Conservation (phyloP, 2,888 invertebrate species). For the Cepaea hortensis region DNA sequence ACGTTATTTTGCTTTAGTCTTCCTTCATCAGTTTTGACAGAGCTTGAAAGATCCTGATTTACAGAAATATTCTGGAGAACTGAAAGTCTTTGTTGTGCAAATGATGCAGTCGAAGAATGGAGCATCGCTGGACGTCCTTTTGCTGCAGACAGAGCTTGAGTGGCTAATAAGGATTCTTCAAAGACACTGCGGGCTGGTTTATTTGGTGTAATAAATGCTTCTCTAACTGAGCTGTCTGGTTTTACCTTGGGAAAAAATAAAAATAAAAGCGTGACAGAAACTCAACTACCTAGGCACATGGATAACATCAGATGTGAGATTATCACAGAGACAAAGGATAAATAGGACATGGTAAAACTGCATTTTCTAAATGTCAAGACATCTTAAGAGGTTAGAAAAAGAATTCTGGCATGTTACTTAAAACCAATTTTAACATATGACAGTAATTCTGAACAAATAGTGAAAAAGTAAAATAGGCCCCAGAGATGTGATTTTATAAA, state of each 20-base stretch:
- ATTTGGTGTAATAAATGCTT: neutral
- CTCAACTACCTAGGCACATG: too few species aligned
- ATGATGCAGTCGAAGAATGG: neutral
- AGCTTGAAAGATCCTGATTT: neutral
- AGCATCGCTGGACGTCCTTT: neutral
- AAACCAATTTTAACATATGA: too few species aligned
- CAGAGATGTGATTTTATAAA: too few species aligned
- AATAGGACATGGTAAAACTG: too few species aligned
- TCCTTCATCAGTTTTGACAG: neutral
- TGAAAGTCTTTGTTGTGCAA: neutral
- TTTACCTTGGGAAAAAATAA: neutral
- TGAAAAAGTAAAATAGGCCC: too few species aligned
- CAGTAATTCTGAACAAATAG: too few species aligned
- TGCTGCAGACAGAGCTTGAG: slow-evolving; percentile 22
- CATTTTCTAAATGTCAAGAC: too few species aligned
- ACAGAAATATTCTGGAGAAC: neutral
- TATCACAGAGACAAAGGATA: too few species aligned
- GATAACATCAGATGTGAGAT: too few species aligned
- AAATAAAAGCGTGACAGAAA: too few species aligned
- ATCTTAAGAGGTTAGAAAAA: too few species aligned
- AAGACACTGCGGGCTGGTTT: neutral
- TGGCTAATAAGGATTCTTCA: slow-evolving; percentile 5
- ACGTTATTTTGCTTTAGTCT: slow-evolving; percentile 35
- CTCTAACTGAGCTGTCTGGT: neutral
- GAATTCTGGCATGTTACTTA: too few species aligned